These are phyloP conservation scores for Amazona guildingii DNA, from an alignment of 2,113 vertebrate genomes.

Conservation along the genomic window DNA sequence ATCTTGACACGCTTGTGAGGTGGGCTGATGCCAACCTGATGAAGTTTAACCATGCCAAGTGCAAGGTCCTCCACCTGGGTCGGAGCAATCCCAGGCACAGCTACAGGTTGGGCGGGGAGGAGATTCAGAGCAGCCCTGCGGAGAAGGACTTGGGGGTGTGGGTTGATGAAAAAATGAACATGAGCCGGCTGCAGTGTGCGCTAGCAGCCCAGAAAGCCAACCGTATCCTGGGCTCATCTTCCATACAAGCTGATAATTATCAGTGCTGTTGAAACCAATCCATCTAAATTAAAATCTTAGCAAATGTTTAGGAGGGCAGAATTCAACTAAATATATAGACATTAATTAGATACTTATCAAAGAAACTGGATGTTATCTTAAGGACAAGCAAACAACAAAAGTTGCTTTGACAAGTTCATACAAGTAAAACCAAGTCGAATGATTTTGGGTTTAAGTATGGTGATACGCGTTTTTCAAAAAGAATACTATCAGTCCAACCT, in stretches of 20 bases:
- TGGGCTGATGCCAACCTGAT: too few relatives aligned
- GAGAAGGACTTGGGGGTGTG: too few relatives aligned
- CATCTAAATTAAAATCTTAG: conserved; percentile 54
- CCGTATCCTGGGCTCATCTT: background rate
- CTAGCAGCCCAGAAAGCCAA: too few relatives aligned
- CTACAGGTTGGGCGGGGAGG: too few relatives aligned
- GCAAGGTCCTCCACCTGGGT: too few relatives aligned
- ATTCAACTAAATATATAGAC: background rate
- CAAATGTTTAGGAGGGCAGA: background rate
- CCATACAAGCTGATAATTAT: background rate
- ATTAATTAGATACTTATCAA: conserved; percentile 17
- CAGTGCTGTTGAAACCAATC: background rate
- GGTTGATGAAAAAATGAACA: too few relatives aligned
- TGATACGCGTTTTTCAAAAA: background rate
- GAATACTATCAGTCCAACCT: background rate
- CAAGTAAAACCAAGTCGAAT: background rate
- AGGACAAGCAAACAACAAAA: background rate
- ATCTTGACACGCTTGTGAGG: too few relatives aligned
- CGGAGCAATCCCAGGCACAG: too few relatives aligned
- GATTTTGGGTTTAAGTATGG: background rate
- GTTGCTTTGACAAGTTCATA: background rate
- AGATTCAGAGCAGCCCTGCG: too few relatives aligned
- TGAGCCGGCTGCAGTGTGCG: too few relatives aligned
- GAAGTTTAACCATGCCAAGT: too few relatives aligned
- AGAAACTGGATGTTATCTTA: background rate